phyloP scores from a whole-genome alignment of 2,113 vertebrate genomes.

The Oryzias javanicus region DNA sequence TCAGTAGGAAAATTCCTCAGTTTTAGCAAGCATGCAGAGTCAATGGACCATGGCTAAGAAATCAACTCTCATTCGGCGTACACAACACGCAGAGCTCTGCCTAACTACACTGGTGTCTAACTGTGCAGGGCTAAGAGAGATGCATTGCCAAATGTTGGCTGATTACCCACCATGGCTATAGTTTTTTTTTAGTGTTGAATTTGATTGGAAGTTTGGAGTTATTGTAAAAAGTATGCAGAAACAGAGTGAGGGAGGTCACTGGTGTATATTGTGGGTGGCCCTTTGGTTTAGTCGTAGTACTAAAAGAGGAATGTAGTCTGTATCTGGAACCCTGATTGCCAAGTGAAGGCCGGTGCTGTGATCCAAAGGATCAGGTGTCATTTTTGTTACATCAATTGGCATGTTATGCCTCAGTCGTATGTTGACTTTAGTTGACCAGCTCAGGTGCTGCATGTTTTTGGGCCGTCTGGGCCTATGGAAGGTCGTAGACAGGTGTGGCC shows the following conservation, averaged over 20 bases:
- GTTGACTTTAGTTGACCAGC: too few species aligned
- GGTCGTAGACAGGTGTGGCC: too few species aligned
- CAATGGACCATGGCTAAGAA: constrained; percentile 42
- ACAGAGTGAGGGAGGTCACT: constrained; percentile 10
- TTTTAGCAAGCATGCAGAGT: constrained; percentile 49
- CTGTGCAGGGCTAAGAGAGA: not conserved
- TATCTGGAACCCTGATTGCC: constrained; percentile 29
- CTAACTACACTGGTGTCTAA: constrained; percentile 27
- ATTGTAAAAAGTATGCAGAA: constrained; percentile 26
- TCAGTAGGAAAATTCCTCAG: constrained; percentile 48
- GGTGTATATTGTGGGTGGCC: constrained; percentile 41
- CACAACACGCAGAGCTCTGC: constrained; percentile 25
- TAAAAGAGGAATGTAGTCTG: constrained; percentile 39
- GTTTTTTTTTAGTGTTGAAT: constrained; percentile 10
- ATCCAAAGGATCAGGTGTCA: constrained; percentile 13
- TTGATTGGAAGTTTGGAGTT: constrained; percentile 9
- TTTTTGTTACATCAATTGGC: constrained; percentile 34
- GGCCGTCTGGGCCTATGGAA: too few species aligned
- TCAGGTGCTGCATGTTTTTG: too few species aligned
- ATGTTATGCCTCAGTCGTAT: constrained; percentile 14
- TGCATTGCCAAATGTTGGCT: constrained; percentile 21
- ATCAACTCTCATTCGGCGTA: constrained; percentile 30
- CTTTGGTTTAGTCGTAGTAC: constrained; percentile 49
- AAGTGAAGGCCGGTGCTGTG: constrained; percentile 4
- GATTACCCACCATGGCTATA: constrained; percentile 12